These are phyloP conservation scores for Latrodectus geometricus DNA, from an alignment of 1,140 invertebrate genomes.

Conservation along the genomic window DNA sequence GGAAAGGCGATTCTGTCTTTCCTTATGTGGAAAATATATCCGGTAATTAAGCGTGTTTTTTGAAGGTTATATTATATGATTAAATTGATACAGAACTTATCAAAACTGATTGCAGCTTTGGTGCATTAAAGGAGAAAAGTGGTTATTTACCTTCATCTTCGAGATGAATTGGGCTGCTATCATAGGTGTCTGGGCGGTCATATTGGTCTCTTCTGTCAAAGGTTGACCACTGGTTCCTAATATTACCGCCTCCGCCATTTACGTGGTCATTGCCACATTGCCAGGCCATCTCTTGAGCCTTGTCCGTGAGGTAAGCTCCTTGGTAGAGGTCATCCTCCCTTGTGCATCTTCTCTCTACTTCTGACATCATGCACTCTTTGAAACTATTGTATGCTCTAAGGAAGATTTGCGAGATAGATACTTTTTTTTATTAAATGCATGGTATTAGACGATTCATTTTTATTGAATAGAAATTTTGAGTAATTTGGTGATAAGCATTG, in stretches of 20 bases:
- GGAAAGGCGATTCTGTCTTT: no score
- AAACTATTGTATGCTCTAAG: slow-evolving; percentile 46
- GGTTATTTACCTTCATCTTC: slow-evolving; percentile 38
- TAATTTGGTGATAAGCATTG: no score
- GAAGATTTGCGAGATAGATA: no score
- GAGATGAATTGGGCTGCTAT: slow-evolving; percentile 4
- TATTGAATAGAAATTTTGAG: no score
- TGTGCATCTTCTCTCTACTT: slow-evolving; percentile 48
- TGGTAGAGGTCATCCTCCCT: slow-evolving; percentile 58
- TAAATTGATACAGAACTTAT: no score
- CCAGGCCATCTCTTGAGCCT: slow-evolving; percentile 61
- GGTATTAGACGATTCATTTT: no score
- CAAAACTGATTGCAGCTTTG: neutral
- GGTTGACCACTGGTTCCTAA: slow-evolving; percentile 17
- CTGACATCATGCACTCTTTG: slow-evolving; percentile 53
- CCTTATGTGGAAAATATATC: no score
- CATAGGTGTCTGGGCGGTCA: neutral
- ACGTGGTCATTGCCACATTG: slow-evolving; percentile 12
- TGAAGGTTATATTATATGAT: no score
- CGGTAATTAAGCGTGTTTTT: no score
- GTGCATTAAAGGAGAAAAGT: neutral
- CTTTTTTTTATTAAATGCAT: no score
- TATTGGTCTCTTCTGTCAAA: slow-evolving; percentile 5
- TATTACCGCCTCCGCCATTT: neutral
- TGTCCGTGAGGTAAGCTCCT: slow-evolving; percentile 56